Conservation (phyloP, 1,140 invertebrate species). For the Camponotus vicinus region DNA sequence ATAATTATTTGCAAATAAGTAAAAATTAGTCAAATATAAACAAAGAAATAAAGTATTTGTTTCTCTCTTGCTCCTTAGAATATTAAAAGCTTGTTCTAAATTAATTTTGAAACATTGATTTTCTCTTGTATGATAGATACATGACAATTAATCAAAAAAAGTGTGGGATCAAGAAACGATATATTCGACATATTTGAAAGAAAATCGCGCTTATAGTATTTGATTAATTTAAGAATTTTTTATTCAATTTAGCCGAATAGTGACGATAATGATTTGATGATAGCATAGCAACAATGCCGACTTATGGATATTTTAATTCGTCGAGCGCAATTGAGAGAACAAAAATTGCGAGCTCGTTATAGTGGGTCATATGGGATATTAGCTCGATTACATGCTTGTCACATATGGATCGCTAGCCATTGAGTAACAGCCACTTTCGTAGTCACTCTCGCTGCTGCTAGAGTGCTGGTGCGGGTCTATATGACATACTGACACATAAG, state of each 20-base stretch:
- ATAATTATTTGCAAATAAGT: not conserved
- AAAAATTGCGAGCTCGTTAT: slow-evolving; percentile 11
- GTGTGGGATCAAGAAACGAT: slow-evolving; percentile 48
- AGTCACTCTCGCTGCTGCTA: slow-evolving; percentile 66
- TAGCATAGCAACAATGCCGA: not conserved
- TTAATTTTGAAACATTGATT: slow-evolving; percentile 8
- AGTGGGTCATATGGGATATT: not conserved
- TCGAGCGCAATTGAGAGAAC: not conserved
- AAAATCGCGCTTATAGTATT: slow-evolving; percentile 17
- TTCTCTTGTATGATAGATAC: not conserved
- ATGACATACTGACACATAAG: slow-evolving; percentile 74
- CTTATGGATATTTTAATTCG: not conserved
- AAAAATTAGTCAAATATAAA: not conserved
- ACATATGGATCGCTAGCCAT: slow-evolving; percentile 65
- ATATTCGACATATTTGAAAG: not conserved
- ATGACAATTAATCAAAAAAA: slow-evolving; percentile 29
- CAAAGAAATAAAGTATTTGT: no score
- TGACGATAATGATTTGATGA: not conserved
- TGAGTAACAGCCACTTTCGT: slow-evolving; percentile 67
- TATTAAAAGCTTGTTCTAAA: not conserved
- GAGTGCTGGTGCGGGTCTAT: slow-evolving; percentile 60
- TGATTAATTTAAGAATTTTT: slow-evolving; percentile 35
- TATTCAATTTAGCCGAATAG: not conserved
- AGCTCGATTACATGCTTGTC: slow-evolving; percentile 52
- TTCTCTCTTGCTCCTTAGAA: no score